Base-by-base conservation (phyloP, 2,888 invertebrate genomes). In the Itoplectis maculator region DNA sequence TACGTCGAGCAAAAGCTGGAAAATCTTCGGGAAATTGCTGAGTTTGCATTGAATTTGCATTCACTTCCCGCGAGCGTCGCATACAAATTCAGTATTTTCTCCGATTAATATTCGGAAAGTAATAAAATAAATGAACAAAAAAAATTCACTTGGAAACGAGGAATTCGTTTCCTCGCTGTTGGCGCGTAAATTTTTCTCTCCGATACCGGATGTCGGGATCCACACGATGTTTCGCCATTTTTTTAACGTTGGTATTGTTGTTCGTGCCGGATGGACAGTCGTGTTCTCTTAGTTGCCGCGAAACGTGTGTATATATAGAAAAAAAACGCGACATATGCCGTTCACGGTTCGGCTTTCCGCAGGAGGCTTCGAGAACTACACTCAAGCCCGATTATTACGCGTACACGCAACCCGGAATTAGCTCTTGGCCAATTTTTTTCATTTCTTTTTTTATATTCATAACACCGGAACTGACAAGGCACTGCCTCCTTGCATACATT, bases 371-470 rank as follows among this genome's bases (percentile, higher is more conserved):
- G 42, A n/a, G n/a, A n/a, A 29, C 42, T 65, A 23, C 79, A 66
- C 61, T 49, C 49, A 69, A 56, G 49, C 11, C 47, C 74, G 79
- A 79, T 82, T 79, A 68, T 82, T 69, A 79, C 68, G 63, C 42
- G 51, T 59, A 81, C 79, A 51, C 66, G 82, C 63, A 78, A 74
- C 74, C 68, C 45, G 40, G 54, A 70, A 80, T 82, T 70, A 79
- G 73, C 79, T 40, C 65, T 63, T 65, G 40, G 42, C 18, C 37
- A 65, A 61, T 63, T 69, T 75, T 80, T 65, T 70, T 45, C 7
- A 1, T 1, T n/a, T 13, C 8, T 42, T 61, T 49, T n/a, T 54
- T 61, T 29, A n/a, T 29, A 18, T 59, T 59, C 40, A 59, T 40
- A 37, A 49, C 61, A 82, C 78, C 81, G 81, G 81, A 82, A 82